Evolutionary conservation across 1,140 invertebrate genomes (phyloP).

Genomic region (Lerema accius): DNA sequence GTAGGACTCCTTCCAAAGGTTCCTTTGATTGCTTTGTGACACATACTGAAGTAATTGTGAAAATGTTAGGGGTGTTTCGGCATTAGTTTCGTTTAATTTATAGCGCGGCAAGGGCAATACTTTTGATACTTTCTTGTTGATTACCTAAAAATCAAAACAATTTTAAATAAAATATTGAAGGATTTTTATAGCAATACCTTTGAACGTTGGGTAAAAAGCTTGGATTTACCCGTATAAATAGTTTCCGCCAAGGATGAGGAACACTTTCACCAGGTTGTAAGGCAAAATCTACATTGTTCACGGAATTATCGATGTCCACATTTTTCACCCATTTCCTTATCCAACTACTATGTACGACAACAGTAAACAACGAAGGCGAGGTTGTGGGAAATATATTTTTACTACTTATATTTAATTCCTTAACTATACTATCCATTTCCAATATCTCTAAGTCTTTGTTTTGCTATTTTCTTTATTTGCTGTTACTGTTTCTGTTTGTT

Average conservation of each 20-base stretch:
- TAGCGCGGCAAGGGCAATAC: slow-evolving; percentile 88
- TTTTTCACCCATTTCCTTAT: slow-evolving; percentile 85
- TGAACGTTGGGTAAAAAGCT: slow-evolving; percentile 21
- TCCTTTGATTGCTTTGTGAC: slow-evolving; percentile 90
- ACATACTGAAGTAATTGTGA: slow-evolving; percentile 91
- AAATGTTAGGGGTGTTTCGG: slow-evolving; percentile 87
- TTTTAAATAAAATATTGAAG: slow-evolving; percentile 17
- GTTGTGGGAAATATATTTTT: slow-evolving; percentile 85
- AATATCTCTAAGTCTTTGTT: slow-evolving; percentile 61
- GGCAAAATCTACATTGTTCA: slow-evolving; percentile 77
- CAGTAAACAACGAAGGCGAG: slow-evolving; percentile 82
- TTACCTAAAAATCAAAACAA: slow-evolving; percentile 81
- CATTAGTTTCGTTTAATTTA: slow-evolving; percentile 81
- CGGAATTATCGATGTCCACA: slow-evolving; percentile 82
- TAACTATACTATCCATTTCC: slow-evolving; percentile 84
- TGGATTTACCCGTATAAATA: slow-evolving; percentile 82
- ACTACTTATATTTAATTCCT: slow-evolving; percentile 85
- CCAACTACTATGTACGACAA: slow-evolving; percentile 87
- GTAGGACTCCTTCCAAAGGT: slow-evolving; percentile 92
- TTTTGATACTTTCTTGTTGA: slow-evolving; percentile 86
- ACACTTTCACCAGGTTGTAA: slow-evolving; percentile 83
- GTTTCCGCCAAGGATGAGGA: slow-evolving; percentile 83
- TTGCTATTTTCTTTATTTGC: slow-evolving; percentile 52
- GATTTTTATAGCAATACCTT: neutral
- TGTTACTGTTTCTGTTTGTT: slow-evolving; percentile 39